Conservation (phyloP, 2,113 vertebrate genomes). For the Parotia lawesii region DNA sequence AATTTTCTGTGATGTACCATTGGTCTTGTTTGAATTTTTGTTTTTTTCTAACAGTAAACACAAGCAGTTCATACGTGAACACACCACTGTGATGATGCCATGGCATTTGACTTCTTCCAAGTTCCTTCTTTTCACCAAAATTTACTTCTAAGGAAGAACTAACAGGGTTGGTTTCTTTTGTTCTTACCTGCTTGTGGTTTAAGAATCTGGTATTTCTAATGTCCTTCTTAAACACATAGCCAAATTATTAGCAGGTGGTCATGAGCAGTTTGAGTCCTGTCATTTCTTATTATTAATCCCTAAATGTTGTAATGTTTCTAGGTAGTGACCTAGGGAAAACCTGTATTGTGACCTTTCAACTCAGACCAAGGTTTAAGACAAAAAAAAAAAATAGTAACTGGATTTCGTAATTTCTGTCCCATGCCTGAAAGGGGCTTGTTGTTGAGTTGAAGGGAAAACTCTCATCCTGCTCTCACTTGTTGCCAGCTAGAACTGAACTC, state of each 20-base stretch:
- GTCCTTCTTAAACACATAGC: neutral
- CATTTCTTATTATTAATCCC: neutral
- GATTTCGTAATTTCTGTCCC: neutral
- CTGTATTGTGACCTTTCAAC: neutral
- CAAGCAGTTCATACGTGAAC: neutral
- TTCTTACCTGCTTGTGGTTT: neutral
- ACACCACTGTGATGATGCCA: neutral
- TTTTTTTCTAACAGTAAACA: neutral
- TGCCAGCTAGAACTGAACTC: neutral
- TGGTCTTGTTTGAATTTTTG: neutral
- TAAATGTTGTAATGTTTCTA: neutral
- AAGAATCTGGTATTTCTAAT: neutral
- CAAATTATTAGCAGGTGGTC: neutral
- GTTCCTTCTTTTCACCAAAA: neutral
- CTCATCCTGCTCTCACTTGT: rapidly evolving
- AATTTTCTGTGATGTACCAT: neutral
- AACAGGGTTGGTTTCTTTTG: neutral
- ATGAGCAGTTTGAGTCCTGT: neutral
- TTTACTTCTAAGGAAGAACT: neutral
- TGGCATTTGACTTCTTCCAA: neutral
- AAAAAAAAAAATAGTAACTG: neutral
- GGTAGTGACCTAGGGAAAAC: neutral
- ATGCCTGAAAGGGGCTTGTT: neutral
- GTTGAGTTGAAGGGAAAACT: neutral
- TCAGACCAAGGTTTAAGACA: neutral